Conservation (phyloP, 2,797 vertebrate species). For the Tolypeutes matacus region DNA sequence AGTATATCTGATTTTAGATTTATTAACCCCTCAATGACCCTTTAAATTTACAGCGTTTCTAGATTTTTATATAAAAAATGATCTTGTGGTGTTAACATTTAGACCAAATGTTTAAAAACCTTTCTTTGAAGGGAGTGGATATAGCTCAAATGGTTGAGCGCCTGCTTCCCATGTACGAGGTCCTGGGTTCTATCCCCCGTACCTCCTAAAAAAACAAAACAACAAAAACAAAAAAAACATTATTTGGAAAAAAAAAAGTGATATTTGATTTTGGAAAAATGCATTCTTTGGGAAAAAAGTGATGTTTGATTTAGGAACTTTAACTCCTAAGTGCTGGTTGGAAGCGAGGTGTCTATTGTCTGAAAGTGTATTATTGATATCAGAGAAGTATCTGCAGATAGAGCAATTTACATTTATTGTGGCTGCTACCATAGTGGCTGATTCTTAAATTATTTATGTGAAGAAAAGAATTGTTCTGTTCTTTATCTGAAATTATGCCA, state of each 20-base stretch:
- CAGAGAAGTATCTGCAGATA: conserved; percentile 75
- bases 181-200: too few relatives aligned
- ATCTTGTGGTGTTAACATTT: conserved; percentile 63
- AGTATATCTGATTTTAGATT: conserved; percentile 13
- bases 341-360: conserved; percentile 74
- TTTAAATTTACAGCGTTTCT: background rate
- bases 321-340: conserved; percentile 6
- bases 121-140: too few relatives aligned
- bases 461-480: conserved; percentile 78
- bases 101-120: conserved; percentile 21
- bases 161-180: too few relatives aligned
- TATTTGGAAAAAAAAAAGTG: too few relatives aligned
- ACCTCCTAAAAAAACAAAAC: too few relatives aligned
- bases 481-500: conserved; percentile 78
- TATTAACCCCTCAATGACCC: background rate
- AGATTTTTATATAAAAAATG: conserved; percentile 67
- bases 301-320: conserved; percentile 75
- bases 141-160: too few relatives aligned
- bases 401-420: conserved; percentile 85
- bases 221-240: too few relatives aligned
- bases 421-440: conserved; percentile 77
- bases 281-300: conserved; percentile 68
- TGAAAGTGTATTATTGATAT: conserved; percentile 83
- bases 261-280: background rate
- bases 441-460: conserved; percentile 87